Percentiles rank a stretch among this genome's conserved stretches.
phyloP scores from a whole-genome alignment of 2,113 vertebrate species.

The Circaetus cinerascens region DNA sequence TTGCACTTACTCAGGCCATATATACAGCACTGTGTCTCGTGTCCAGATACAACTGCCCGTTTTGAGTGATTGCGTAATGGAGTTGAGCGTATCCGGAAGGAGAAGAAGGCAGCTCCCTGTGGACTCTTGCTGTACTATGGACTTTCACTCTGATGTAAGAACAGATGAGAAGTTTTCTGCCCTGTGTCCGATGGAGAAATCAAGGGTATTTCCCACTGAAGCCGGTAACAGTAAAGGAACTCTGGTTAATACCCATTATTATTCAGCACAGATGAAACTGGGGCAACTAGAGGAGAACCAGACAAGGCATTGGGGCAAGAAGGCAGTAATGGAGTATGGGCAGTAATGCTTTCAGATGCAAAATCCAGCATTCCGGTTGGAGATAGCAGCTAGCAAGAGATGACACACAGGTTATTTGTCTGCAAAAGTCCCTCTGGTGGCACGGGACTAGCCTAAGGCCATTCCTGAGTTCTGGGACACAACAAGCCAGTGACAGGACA shows the following conservation, averaged over 20 bases:
- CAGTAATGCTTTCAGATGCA: not conserved
- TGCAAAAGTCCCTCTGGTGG: not conserved
- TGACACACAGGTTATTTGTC: not conserved
- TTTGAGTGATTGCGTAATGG: not conserved
- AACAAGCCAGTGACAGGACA: not conserved
- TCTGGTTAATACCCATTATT: not conserved
- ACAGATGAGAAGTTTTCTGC: not conserved
- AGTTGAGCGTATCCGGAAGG: not conserved
- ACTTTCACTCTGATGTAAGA: not conserved
- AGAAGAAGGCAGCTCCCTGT: not conserved
- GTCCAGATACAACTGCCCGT: not conserved
- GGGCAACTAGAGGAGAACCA: not conserved
- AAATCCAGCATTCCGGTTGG: not conserved
- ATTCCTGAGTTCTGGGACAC: not conserved
- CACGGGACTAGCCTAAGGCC: not conserved
- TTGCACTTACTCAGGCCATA: not conserved
- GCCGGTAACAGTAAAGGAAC: not conserved
- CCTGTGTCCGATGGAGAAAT: not conserved
- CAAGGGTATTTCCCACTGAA: not conserved
- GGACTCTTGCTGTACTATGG: not conserved
- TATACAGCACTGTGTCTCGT: not conserved
- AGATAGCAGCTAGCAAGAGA: not conserved
- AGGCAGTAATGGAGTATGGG: fast-evolving
- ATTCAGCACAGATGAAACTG: not conserved
- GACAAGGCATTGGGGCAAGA: not conserved